Base-by-base conservation (phyloP, 2,888 invertebrate genomes). In the Lomographa bimaculata region DNA sequence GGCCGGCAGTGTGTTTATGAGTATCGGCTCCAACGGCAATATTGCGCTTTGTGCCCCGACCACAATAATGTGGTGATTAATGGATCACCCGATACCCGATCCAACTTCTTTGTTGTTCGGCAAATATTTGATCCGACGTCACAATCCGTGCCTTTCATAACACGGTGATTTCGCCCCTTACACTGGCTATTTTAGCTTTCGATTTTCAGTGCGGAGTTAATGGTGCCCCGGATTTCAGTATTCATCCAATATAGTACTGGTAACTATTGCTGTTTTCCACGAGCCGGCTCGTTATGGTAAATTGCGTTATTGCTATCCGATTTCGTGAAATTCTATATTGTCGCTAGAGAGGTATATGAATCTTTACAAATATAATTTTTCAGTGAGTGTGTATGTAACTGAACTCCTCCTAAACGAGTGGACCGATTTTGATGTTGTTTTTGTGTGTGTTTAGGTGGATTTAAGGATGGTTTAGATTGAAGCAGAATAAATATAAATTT, bases 11-110 rank as follows among this genome's bases (percentile, higher is more conserved):
- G 74, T 79, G 79, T 83, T 83, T 80, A 78, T 72, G 69, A 77
- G 77, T 65, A 72, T 64, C 48, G 67, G 66, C 68, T 62, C 71
- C 72, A 78, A 76, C 71, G 76, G 82, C 81, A 82, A 85, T 81
- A 84, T 81, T 75, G 79, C 72, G 77, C 77, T 79, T 80, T 81
- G 78, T 79, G 73, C 73, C 67, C 71, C 65, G 62, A 70, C 65
- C 71, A 77, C 79, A 85, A 84, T 83, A 82, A 79, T 76, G 69
- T 76, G 58, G 77, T 87, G 85, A 87, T 87, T 85, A 86, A 87
- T 87, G 84, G 75, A 71, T 70, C 68, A 65, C 65, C 65, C 80
- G 77, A 79, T 82, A 79, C 74, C 76, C 71, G 69, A 59, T 63
- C 72, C 71, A 65, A 78, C 72, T 77, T 81, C 82, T 84, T 86